phyloP scores from a whole-genome alignment of 2,113 vertebrate genomes.

The Limnothrissa miodon region DNA sequence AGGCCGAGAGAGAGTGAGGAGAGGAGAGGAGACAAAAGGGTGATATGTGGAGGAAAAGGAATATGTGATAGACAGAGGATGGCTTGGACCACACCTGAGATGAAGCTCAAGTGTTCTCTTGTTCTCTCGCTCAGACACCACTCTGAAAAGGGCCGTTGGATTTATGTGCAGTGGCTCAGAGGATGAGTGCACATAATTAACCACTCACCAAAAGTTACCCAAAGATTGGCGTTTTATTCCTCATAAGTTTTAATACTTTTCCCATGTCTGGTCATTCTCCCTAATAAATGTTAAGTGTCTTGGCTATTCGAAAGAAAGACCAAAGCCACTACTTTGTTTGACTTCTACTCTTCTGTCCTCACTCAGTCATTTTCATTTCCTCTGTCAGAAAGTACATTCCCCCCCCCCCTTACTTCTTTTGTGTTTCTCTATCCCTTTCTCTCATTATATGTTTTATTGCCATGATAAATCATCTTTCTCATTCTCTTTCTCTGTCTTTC shows the following conservation, averaged over 20 bases:
- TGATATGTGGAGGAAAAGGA: too few relatives aligned
- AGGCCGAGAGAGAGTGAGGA: too few relatives aligned
- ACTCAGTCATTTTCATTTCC: neutral
- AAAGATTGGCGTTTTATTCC: neutral
- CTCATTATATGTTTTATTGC: neutral
- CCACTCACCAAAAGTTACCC: neutral
- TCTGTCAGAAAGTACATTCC: too few relatives aligned
- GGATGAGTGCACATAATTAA: neutral
- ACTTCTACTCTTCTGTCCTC: neutral
- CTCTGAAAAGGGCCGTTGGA: neutral
- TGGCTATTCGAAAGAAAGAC: neutral
- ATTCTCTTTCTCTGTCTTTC: neutral
- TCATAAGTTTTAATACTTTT: neutral
- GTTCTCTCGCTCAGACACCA: neutral
- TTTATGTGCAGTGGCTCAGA: neutral
- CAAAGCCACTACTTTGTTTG: neutral
- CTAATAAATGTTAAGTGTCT: neutral
- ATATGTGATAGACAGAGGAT: too few relatives aligned
- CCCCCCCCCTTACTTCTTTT: neutral
- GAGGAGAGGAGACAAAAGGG: too few relatives aligned
- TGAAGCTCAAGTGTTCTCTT: neutral
- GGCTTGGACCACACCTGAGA: neutral
- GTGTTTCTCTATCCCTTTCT: neutral
- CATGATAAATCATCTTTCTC: neutral
- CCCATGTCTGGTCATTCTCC: neutral